phyloP scores from a whole-genome alignment of 2,888 invertebrate species.

The Mylabris sibirica region DNA sequence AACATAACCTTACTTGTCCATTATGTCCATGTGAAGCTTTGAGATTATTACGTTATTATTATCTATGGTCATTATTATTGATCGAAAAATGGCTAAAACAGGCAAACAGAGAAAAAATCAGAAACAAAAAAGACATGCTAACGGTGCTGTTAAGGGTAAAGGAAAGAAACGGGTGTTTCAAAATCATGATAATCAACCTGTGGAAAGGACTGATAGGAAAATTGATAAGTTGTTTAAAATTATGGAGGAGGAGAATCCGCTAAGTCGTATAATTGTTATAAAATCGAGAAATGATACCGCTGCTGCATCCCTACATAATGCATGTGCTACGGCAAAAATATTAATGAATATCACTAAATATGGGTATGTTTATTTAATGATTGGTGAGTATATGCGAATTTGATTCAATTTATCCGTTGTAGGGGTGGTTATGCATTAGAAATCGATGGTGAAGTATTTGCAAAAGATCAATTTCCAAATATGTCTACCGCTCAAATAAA shows the following conservation, averaged over 20 bases:
- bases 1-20: not conserved
- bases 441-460: slow-evolving; percentile 5
- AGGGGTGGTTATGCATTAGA: not conserved
- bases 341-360: not conserved
- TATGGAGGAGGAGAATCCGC: not conserved
- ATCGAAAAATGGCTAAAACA: not conserved
- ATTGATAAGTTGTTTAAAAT: not conserved
- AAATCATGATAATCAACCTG: not conserved
- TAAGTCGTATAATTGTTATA: not conserved
- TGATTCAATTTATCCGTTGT: not conserved
- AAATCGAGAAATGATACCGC: not conserved
- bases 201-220: too few relatives aligned
- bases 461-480: not conserved
- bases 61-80: too few relatives aligned
- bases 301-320: not conserved
- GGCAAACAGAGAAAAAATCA: not conserved
- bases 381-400: too few relatives aligned
- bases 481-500: not conserved
- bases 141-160: too few relatives aligned
- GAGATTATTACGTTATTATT: too few relatives aligned
- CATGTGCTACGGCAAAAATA: not conserved
- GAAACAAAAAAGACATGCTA: too few relatives aligned
- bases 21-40: not conserved
- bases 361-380: not conserved
- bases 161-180: too few relatives aligned